These are phyloP conservation scores for Ormyrus labotus DNA, from an alignment of 2,888 invertebrate species.

Conservation along the genomic window DNA sequence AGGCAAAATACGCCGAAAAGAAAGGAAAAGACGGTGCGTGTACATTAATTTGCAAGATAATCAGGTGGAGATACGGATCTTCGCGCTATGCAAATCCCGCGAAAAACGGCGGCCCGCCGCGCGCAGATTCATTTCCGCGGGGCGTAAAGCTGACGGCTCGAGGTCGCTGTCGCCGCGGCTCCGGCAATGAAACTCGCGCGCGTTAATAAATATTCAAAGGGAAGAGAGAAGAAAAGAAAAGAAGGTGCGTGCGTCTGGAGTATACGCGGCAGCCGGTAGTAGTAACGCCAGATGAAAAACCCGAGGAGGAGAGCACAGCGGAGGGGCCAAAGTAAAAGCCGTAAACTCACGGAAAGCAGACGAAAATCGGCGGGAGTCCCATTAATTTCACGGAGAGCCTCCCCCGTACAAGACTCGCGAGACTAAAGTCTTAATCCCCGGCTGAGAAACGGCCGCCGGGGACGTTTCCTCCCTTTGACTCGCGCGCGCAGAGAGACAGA, in stretches of 20 bases:
- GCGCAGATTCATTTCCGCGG: background rate
- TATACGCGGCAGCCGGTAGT: background rate
- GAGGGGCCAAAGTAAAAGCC: too few species aligned
- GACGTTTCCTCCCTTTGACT: conserved; percentile 49
- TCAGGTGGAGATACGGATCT: conserved; percentile 22
- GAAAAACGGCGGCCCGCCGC: conserved; percentile 13
- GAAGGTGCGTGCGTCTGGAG: background rate
- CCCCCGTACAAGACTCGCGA: conserved; percentile 53
- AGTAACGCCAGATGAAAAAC: conserved; percentile 13
- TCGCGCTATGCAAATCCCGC: conserved; percentile 18
- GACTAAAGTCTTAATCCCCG: conserved; percentile 61
- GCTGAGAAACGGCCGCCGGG: conserved; percentile 59
- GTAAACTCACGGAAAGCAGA: too few species aligned
- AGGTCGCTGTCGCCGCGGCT: background rate
- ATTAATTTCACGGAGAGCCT: conserved; percentile 58
- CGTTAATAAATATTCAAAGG: conserved; percentile 47
- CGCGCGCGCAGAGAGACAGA: background rate
- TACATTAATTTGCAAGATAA: conserved; percentile 25
- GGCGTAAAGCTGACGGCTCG: conserved; percentile 23
- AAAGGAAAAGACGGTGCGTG: conserved; percentile 11
- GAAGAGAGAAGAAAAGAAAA: background rate
- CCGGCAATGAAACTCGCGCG: background rate
- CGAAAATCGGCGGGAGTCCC: conserved; percentile 58
- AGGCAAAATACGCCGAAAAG: background rate
- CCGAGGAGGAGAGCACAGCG: background rate